These are phyloP conservation scores for Pseudomugil gertrudae DNA, from an alignment of 2,797 vertebrate species.

Conservation along the genomic window DNA sequence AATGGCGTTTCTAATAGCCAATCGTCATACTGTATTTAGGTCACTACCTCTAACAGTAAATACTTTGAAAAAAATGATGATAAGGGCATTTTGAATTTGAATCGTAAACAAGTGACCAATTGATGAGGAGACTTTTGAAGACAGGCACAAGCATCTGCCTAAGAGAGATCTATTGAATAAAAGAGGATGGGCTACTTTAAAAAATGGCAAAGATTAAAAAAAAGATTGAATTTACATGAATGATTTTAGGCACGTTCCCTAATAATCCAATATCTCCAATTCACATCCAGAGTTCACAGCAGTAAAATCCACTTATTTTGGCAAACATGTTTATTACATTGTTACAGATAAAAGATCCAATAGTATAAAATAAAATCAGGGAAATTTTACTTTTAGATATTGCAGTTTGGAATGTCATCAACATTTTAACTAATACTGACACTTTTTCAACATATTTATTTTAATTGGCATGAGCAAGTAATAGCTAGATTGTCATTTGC, in stretches of 20 bases:
- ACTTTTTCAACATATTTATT: neutral
- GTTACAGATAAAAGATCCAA: neutral
- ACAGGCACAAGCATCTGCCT: conserved; percentile 17
- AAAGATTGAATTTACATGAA: neutral
- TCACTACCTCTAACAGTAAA: neutral
- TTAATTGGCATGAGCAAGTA: neutral
- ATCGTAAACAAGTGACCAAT: conserved; percentile 62
- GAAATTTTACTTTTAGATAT: neutral
- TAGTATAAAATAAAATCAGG: neutral
- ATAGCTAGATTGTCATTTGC: neutral
- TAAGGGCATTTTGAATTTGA: conserved; percentile 69
- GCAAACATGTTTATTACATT: neutral
- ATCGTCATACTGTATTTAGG: conserved; percentile 14
- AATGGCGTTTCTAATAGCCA: conserved; percentile 52
- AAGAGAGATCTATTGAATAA: neutral
- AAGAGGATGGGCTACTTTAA: neutral
- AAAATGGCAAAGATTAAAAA: neutral
- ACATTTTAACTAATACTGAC: neutral
- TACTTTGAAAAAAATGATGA: neutral
- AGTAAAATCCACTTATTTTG: neutral
- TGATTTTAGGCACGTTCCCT: neutral
- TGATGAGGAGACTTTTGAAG: conserved; percentile 39
- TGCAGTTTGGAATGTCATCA: neutral
- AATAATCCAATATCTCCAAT: neutral
- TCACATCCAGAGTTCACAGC: neutral